A percentile compares a stretch with the other conserved stretches of the same genome.
Evolutionary conservation across 2,113 vertebrate genomes (phyloP).

Genomic region (Edolisoma coerulescens): DNA sequence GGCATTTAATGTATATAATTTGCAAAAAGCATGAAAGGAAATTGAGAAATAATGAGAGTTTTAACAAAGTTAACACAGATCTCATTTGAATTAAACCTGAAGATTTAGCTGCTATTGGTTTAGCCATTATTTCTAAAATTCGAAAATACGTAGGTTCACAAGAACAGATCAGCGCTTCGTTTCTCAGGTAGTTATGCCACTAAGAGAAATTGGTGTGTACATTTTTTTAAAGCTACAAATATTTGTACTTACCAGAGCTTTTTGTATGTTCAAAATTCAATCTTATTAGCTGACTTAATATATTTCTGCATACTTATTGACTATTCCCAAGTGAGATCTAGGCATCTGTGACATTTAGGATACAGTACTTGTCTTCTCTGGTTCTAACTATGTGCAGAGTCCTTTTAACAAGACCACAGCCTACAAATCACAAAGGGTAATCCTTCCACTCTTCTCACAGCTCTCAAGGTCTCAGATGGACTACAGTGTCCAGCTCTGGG

Average conservation of each 20-base stretch:
- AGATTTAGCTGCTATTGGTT: background rate
- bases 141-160: background rate
- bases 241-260: background rate
- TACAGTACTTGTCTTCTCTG: background rate
- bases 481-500: background rate
- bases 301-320: background rate
- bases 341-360: background rate
- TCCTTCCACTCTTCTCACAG: background rate
- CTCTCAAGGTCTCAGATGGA: background rate
- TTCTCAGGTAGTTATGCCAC: background rate
- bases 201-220: background rate
- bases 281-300: background rate
- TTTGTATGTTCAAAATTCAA: background rate
- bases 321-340: background rate
- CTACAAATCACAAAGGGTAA: background rate
- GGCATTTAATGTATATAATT: background rate
- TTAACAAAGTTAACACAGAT: background rate
- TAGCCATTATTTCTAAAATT: background rate
- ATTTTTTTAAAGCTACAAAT: background rate
- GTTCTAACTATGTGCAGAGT: background rate
- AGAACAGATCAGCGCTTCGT: background rate
- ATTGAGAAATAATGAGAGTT: background rate
- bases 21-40: background rate
- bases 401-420: background rate
- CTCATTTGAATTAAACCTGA: background rate